Conservation (phyloP, 2,113 vertebrate species). For the Rhinogobius similis region DNA sequence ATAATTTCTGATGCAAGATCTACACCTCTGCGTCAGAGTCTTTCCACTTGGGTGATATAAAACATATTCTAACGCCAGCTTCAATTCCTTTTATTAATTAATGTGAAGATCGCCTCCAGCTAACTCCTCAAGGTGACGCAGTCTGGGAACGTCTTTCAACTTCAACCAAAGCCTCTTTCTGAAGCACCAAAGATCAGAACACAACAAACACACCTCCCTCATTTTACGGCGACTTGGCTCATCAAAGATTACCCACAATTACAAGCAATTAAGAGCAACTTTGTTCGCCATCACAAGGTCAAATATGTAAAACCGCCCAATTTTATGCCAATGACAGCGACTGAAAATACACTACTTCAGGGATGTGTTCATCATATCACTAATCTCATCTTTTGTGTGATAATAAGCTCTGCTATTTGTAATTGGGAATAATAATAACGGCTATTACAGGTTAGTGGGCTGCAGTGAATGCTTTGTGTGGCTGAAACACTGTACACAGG, state of each 20-base stretch:
- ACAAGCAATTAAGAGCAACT: constrained; percentile 63
- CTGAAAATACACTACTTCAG: constrained; percentile 49
- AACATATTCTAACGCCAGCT: constrained; percentile 47
- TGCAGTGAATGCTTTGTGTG: constrained; percentile 48
- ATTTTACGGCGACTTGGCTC: constrained; percentile 18
- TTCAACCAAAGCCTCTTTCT: constrained; percentile 36
- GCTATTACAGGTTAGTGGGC: constrained; percentile 64
- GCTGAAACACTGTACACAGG: constrained; percentile 44
- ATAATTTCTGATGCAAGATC: neutral
- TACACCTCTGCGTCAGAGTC: constrained; percentile 11
- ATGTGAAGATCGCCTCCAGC: constrained; percentile 58
- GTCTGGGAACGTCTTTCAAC: constrained; percentile 58
- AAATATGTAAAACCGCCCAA: constrained; percentile 59
- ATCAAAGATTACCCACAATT: constrained; percentile 59
- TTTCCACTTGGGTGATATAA: constrained; percentile 35
- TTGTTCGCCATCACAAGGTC: constrained; percentile 65
- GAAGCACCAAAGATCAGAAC: constrained; percentile 55
- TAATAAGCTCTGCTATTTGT: constrained; percentile 67
- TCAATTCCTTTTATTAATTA: constrained; percentile 37
- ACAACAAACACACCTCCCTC: constrained; percentile 5
- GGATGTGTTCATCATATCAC: constrained; percentile 68
- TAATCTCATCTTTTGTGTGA: constrained; percentile 71
- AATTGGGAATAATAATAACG: constrained; percentile 61
- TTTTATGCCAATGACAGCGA: constrained; percentile 50
- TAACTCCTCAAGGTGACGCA: constrained; percentile 68